These are phyloP conservation scores for Andrena cerasifolii DNA, from an alignment of 1,140 invertebrate species.

Conservation along the genomic window DNA sequence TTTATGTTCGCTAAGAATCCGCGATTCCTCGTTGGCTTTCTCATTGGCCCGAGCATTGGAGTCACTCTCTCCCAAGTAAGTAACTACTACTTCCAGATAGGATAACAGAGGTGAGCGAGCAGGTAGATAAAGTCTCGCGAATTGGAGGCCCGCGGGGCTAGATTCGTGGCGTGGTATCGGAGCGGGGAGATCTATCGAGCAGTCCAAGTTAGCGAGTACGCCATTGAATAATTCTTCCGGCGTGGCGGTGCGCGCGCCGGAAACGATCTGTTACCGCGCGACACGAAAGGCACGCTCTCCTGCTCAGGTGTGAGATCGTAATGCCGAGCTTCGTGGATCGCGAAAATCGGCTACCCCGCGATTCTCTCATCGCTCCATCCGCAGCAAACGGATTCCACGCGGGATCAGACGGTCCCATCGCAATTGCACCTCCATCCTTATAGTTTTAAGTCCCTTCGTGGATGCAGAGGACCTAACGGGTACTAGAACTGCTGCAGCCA, in stretches of 20 bases:
- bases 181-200: constrained; percentile 54
- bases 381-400: neutral
- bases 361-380: neutral
- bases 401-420: neutral
- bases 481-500: no score
- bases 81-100: no score
- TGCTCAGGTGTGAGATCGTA: constrained; percentile 69
- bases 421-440: no score
- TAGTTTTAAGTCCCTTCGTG: no score
- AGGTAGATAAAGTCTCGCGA: no score
- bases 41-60: no score
- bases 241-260: constrained; percentile 61
- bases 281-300: constrained; percentile 69
- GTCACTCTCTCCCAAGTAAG: no score
- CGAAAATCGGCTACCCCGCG: constrained; percentile 13
- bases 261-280: constrained; percentile 75
- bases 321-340: constrained; percentile 31
- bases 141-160: neutral
- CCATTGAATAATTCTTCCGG: constrained; percentile 70
- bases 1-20: no score
- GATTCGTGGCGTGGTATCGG: constrained; percentile 21
- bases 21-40: no score
- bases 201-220: constrained; percentile 45
- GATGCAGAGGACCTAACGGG: no score
- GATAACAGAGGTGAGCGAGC: no score